These are phyloP conservation scores for Caradrina kadenii DNA, from an alignment of 2,888 invertebrate species.

Conservation along the genomic window DNA sequence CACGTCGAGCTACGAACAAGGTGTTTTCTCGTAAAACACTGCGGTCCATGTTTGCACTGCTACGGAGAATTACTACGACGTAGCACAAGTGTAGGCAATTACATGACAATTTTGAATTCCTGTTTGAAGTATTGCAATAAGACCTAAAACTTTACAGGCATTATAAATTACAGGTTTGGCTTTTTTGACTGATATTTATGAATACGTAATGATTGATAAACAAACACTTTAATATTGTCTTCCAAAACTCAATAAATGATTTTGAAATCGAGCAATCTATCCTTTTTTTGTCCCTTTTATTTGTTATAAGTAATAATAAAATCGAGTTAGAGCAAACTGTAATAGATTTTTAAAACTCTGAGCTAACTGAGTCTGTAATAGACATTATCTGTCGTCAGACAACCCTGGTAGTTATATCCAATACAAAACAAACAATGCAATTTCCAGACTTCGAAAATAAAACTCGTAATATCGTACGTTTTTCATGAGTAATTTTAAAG, in stretches of 20 bases:
- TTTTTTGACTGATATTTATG: too few relatives aligned
- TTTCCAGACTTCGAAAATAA: conserved; percentile 7
- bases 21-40: conserved; percentile 24
- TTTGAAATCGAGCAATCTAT: too few relatives aligned
- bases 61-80: conserved; percentile 33
- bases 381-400: conserved; percentile 26
- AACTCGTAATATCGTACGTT: not conserved
- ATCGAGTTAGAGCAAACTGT: not conserved
- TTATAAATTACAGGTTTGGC: too few relatives aligned
- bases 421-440: conserved; percentile 2
- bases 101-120: not conserved
- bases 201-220: too few relatives aligned
- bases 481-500: too few relatives aligned
- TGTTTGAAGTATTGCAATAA: not conserved
- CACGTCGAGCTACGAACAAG: conserved; percentile 33
- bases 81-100: conserved; percentile 15
- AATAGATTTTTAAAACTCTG: not conserved
- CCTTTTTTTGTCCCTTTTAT: not conserved
- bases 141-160: too few relatives aligned
- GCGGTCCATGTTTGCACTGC: conserved; percentile 17
- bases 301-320: not conserved
- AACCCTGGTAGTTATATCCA: not conserved
- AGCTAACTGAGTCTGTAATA: conserved; percentile 7
- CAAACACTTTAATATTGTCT: too few relatives aligned
- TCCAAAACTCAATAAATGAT: too few relatives aligned